A percentile compares a stretch with the other conserved stretches of the same genome.
phyloP scores from a whole-genome alignment of 2,888 invertebrate genomes.

The Limnephilus auricula region DNA sequence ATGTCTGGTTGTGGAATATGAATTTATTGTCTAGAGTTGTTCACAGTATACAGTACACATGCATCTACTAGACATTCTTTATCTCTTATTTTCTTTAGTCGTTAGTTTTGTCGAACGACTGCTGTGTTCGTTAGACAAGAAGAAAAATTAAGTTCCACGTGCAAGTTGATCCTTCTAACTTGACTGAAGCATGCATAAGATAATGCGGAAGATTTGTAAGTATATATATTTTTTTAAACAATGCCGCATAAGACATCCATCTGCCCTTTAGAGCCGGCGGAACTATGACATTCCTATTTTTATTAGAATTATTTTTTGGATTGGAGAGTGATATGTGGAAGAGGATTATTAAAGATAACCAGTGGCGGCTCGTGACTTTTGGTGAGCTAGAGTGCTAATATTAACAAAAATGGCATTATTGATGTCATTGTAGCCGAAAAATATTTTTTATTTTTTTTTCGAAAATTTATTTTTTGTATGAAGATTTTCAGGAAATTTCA shows the following conservation, averaged over 20 bases:
- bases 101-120: not conserved
- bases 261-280: not conserved
- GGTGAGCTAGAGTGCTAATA: too few species aligned
- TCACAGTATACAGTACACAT: not conserved
- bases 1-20: slow-evolving; percentile 56
- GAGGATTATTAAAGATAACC: not conserved
- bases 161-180: not conserved
- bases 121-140: slow-evolving; percentile 3
- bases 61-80: slow-evolving; percentile 32
- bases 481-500: too few species aligned
- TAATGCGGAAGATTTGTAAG: not conserved
- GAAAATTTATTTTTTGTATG: too few species aligned
- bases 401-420: too few species aligned
- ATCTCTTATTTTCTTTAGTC: slow-evolving; percentile 14
- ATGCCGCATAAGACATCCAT: not conserved
- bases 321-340: not conserved
- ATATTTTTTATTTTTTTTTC: too few species aligned
- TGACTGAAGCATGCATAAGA: not conserved
- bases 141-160: not conserved
- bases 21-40: slow-evolving; percentile 57
- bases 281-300: not conserved
- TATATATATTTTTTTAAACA: not conserved
- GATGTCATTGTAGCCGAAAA: too few species aligned
- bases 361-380: too few species aligned
- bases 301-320: too few species aligned